Evolutionary conservation across 2,888 invertebrate genomes (phyloP).

Genomic region (Slavum lentiscoides): DNA sequence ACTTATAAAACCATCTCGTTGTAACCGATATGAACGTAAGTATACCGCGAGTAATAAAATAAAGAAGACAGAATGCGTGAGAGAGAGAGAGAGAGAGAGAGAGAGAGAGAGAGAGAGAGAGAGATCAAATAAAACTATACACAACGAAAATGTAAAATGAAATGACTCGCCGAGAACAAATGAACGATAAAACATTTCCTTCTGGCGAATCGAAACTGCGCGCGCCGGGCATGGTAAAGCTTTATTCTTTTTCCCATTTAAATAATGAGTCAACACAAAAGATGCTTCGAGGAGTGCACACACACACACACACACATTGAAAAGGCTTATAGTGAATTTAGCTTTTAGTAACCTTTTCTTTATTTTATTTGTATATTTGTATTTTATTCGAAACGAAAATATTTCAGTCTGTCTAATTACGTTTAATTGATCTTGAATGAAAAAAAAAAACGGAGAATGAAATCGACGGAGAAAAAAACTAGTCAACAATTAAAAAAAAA

Average conservation of each 20-base stretch:
- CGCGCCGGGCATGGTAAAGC: background rate
- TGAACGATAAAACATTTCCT: conserved; percentile 38
- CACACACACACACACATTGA: conserved; percentile 2
- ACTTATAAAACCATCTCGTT: conserved; percentile 41
- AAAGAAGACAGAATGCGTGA: background rate
- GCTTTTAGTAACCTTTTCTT: background rate
- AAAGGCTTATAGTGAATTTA: conserved; percentile 35
- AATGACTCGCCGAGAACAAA: conserved; percentile 7
- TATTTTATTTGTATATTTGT: background rate
- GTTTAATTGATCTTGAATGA: background rate
- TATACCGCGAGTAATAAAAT: conserved; percentile 22
- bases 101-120: conserved; percentile 1
- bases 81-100: conserved; percentile 10
- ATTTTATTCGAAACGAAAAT: conserved; percentile 19
- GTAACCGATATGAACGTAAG: conserved; percentile 42
- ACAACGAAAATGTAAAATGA: conserved; percentile 43
- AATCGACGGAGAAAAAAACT: background rate
- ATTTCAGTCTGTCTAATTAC: conserved; percentile 5
- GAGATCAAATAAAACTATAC: conserved; percentile 36
- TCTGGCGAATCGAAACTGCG: conserved; percentile 28
- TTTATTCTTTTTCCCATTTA: conserved; percentile 43
- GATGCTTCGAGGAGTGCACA: conserved; percentile 12
- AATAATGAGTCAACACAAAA: conserved; percentile 49
- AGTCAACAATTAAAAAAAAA: no score
- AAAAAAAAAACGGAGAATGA: background rate